A percentile compares a stretch with the other conserved stretches of the same genome.
These are phyloP conservation scores for Ancistrus triradiatus DNA, from an alignment of 2,113 vertebrate genomes.

Conservation along the genomic window DNA sequence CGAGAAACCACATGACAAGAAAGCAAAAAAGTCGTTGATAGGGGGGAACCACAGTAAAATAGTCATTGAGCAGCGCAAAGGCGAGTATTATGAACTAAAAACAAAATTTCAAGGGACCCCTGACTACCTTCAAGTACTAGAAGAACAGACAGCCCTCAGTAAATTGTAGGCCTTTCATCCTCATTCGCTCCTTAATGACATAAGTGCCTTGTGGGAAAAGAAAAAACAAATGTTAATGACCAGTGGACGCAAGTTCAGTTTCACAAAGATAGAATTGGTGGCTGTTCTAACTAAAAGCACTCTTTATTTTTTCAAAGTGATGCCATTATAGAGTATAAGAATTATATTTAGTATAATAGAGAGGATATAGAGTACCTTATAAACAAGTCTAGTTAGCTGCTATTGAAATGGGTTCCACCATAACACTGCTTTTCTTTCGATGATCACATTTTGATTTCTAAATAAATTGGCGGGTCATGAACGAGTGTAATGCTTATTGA, in stretches of 20 bases:
- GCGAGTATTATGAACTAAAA: slow-evolving; percentile 97
- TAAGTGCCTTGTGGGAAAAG: slow-evolving; percentile 93
- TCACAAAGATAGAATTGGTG: slow-evolving; percentile 57
- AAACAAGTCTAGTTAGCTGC: slow-evolving; percentile 66
- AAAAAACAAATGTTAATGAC: slow-evolving; percentile 70
- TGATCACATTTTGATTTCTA: slow-evolving; percentile 45
- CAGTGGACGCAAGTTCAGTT: slow-evolving; percentile 76
- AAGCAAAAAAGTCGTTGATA: slow-evolving; percentile 93
- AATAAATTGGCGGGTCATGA: slow-evolving; percentile 67
- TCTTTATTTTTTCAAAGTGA: slow-evolving; percentile 51
- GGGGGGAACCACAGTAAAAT: slow-evolving; percentile 98
- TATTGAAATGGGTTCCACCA: slow-evolving; percentile 59
- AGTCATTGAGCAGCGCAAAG: slow-evolving; percentile 94
- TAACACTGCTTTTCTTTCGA: slow-evolving; percentile 37
- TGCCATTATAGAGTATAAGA: slow-evolving; percentile 54
- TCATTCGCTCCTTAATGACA: slow-evolving; percentile 77
- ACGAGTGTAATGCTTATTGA: slow-evolving; percentile 57
- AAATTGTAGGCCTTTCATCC: slow-evolving; percentile 73
- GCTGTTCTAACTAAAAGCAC: slow-evolving; percentile 52
- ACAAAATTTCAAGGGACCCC: slow-evolving; percentile 95
- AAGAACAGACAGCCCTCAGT: slow-evolving; percentile 96
- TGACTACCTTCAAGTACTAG: slow-evolving; percentile 98
- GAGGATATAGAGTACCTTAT: slow-evolving; percentile 46
- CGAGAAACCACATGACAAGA: slow-evolving; percentile 94
- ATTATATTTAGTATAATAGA: slow-evolving; percentile 53